Percentiles rank a stretch among this genome's conserved stretches.
These are phyloP conservation scores for Excalfactoria chinensis DNA, from an alignment of 2,113 vertebrate genomes.

Conservation along the genomic window DNA sequence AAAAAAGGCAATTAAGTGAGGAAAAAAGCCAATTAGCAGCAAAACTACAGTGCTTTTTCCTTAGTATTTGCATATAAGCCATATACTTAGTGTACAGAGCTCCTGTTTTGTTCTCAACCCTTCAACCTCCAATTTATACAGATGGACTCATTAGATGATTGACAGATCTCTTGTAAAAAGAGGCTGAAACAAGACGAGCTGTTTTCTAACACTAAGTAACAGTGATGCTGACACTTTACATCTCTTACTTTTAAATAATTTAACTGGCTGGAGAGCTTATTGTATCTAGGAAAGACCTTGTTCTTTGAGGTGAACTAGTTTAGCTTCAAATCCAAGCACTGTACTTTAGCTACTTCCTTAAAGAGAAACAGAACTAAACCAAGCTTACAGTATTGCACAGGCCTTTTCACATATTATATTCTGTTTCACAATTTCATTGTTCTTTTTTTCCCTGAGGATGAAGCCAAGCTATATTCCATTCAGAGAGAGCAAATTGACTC, in stretches of 20 bases:
- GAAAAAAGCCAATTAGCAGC: neutral
- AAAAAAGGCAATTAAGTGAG: neutral
- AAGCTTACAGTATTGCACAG: neutral
- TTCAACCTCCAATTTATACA: neutral
- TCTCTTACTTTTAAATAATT: neutral
- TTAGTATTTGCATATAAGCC: neutral
- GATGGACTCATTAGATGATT: neutral
- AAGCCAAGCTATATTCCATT: slow-evolving; percentile 83
- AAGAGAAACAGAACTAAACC: neutral
- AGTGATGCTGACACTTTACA: neutral
- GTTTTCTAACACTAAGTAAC: neutral
- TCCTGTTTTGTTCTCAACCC: neutral
- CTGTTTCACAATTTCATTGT: neutral
- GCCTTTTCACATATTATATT: neutral
- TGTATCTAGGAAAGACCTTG: neutral
- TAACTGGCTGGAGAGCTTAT: neutral
- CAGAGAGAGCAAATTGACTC: slow-evolving; percentile 91
- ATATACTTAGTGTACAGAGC: neutral
- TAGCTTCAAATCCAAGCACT: neutral
- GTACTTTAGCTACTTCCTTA: neutral
- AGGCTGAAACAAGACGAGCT: neutral
- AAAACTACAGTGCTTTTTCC: neutral
- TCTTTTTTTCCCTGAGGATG: slow-evolving; percentile 24
- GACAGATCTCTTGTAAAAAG: neutral
- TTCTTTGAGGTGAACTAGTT: neutral